Percentiles rank a stretch among this genome's conserved stretches.
These are phyloP conservation scores for Halictus ligatus DNA, from an alignment of 2,888 invertebrate species.

Conservation along the genomic window DNA sequence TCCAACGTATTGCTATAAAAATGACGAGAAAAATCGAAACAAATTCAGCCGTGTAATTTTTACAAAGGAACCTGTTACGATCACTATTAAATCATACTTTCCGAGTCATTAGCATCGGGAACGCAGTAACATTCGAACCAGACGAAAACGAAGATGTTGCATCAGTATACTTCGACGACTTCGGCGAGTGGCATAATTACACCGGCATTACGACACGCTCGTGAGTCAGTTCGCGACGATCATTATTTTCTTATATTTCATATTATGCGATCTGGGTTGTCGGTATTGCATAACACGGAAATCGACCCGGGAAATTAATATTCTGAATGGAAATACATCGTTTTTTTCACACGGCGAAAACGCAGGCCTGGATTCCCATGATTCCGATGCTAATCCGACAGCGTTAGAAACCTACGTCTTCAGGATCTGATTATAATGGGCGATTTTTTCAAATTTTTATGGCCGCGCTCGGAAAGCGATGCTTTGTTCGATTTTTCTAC, in stretches of 20 bases:
- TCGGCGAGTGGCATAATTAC: conserved; percentile 9
- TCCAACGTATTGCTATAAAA: too few relatives aligned
- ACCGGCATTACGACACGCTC: not conserved
- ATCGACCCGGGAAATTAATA: conserved; percentile 18
- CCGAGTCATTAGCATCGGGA: not conserved
- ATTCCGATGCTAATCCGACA: not conserved
- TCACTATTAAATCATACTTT: too few relatives aligned
- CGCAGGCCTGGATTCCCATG: not conserved
- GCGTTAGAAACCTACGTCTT: not conserved
- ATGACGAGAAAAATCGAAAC: too few relatives aligned
- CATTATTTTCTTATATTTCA: conserved; percentile 19
- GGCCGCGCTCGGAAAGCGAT: not conserved
- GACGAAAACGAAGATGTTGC: not conserved
- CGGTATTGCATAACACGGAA: not conserved
- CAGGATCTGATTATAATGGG: not conserved
- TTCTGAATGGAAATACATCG: conserved; percentile 21
- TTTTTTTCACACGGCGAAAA: not conserved
- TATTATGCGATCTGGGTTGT: not conserved
- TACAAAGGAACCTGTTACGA: not conserved
- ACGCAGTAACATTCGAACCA: not conserved
- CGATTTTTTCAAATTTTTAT: not conserved
- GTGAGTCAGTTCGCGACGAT: conserved; percentile 7
- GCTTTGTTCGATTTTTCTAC: not conserved
- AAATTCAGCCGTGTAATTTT: not conserved
- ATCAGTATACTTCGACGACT: not conserved